These are phyloP conservation scores for Hermaeophaga mercurialis DNA, from an alignment of 2,888 invertebrate genomes.

Conservation along the genomic window DNA sequence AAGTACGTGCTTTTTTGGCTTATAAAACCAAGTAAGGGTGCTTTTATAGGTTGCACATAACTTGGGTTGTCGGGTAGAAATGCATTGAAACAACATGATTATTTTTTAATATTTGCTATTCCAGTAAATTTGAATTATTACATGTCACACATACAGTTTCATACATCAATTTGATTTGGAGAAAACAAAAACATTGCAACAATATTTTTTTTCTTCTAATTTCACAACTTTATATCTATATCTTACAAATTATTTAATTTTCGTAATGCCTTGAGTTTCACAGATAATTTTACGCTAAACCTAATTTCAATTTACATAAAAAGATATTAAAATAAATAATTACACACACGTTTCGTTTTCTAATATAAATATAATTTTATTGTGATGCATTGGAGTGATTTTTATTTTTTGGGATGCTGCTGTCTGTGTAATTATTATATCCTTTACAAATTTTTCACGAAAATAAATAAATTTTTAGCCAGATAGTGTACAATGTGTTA, in stretches of 20 bases:
- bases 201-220: slow-evolving; percentile 46
- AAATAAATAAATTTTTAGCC: slow-evolving; percentile 23
- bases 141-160: slow-evolving; percentile 55
- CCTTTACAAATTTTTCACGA: slow-evolving; percentile 20
- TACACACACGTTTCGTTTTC: slow-evolving; percentile 10
- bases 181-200: slow-evolving; percentile 50
- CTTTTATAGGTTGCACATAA: no score
- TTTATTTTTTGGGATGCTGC: slow-evolving; percentile 2
- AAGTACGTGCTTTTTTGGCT: no score
- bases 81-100: slow-evolving; percentile 12
- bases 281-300: slow-evolving; percentile 48
- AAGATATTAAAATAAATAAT: slow-evolving; percentile 32
- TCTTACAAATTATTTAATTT: slow-evolving; percentile 49
- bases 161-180: slow-evolving; percentile 53
- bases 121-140: slow-evolving; percentile 54
- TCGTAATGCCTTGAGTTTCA: slow-evolving; percentile 50
- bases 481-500: slow-evolving; percentile 11
- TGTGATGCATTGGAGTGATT: slow-evolving; percentile 4
- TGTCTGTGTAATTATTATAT: slow-evolving; percentile 18
- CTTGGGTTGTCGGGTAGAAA: background rate
- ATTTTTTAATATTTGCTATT: slow-evolving; percentile 54
- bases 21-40: no score
- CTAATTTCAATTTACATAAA: slow-evolving; percentile 40
- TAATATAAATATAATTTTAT: slow-evolving; percentile 1
- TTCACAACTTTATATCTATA: slow-evolving; percentile 50